phyloP scores from a whole-genome alignment of 1,140 invertebrate genomes.

The Ceratitis capitata region DNA sequence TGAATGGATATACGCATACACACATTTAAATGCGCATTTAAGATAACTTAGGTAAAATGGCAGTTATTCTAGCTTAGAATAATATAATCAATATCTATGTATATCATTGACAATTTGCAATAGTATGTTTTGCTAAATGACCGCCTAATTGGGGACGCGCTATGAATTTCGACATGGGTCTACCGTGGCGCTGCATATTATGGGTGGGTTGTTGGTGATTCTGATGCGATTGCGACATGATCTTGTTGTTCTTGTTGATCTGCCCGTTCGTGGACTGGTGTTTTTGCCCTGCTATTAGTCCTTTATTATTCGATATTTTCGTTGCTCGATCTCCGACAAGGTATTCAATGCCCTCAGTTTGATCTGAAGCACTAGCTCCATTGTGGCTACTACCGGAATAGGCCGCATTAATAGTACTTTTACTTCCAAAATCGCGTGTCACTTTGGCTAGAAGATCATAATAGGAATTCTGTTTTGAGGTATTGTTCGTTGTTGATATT shows the following conservation, averaged over 20 bases:
- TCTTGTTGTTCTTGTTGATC: too few species aligned
- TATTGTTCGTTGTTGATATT: neutral
- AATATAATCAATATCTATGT: neutral
- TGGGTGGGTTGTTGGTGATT: neutral
- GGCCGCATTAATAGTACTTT: neutral
- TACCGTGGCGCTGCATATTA: neutral
- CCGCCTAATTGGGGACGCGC: neutral
- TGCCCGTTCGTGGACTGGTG: neutral
- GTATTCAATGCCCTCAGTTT: neutral
- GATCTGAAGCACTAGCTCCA: neutral
- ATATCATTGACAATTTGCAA: constrained; percentile 25
- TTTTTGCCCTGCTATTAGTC: neutral
- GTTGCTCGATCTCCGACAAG: neutral
- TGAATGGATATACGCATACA: neutral
- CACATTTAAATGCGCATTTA: neutral
- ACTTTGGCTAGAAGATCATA: neutral
- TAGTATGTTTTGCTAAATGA: neutral
- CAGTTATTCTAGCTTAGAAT: constrained; percentile 29
- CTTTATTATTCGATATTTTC: neutral
- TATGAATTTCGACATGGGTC: constrained; percentile 15
- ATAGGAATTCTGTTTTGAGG: neutral
- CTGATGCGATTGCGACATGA: neutral
- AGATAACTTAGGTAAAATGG: constrained; percentile 17
- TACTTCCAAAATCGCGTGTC: neutral
- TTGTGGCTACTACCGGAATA: neutral